Percentiles rank a stretch among this genome's conserved stretches.
Evolutionary conservation across 2,888 invertebrate genomes (phyloP).

Genomic region (Leucania comma): DNA sequence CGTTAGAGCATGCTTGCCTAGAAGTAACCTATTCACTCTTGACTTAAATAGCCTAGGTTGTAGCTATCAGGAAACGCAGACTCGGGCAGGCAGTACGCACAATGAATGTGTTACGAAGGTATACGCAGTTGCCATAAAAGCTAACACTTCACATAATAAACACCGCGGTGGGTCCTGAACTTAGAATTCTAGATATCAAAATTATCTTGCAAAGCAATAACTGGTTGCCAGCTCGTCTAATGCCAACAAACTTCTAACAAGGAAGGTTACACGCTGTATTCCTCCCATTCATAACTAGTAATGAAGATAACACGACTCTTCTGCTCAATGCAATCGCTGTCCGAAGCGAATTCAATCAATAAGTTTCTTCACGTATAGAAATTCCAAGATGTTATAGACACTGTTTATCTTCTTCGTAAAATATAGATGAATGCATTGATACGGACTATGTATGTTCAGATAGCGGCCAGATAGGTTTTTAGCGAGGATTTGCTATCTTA

Average conservation of each 20-base stretch:
- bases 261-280: constrained; percentile 22
- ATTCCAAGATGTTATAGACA: constrained; percentile 39
- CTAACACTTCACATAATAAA: neutral
- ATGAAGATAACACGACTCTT: constrained; percentile 42
- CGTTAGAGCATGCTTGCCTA: too few species aligned
- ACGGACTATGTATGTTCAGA: constrained; percentile 49
- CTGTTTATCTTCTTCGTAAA: constrained; percentile 48
- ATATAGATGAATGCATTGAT: constrained; percentile 57
- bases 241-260: constrained; percentile 26
- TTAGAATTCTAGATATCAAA: constrained; percentile 6
- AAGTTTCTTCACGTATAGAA: constrained; percentile 51
- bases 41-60: too few species aligned
- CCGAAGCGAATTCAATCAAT: constrained; percentile 43
- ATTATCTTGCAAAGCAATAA: constrained; percentile 18
- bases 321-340: constrained; percentile 33
- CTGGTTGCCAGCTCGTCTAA: constrained; percentile 20
- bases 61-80: too few species aligned
- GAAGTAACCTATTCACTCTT: too few species aligned
- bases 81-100: too few species aligned
- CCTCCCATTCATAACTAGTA: constrained; percentile 45
- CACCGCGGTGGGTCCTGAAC: constrained; percentile 21
- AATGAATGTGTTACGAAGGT: too few species aligned
- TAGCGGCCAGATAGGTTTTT: constrained; percentile 51
- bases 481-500: constrained; percentile 43
- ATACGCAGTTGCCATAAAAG: too few species aligned